Evolutionary conservation across 1,140 invertebrate species (phyloP), one percentile per base, ranked within the genome.

Genomic region (Dufourea novaeangliae): DNA sequence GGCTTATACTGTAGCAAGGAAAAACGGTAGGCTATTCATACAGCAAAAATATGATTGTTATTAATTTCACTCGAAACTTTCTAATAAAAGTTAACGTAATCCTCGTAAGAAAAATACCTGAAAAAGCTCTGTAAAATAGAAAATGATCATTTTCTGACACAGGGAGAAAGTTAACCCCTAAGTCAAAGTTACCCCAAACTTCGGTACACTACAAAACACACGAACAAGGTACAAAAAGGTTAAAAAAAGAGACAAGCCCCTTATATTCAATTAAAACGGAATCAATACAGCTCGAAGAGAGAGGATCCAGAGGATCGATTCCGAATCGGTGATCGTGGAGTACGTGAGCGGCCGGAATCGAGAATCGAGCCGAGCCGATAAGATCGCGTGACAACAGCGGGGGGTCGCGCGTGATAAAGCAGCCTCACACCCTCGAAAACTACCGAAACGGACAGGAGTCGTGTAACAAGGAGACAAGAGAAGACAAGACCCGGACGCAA

Each of bases 321-420:
- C n/a, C 39, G 39, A n/a, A 62, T 32, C 72, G 50, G 10, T 2
- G 73, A 68, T 68, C 59, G 46, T 10, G 54, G 4, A 20, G 14
- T 17, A 39, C 67, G 54, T 54, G 70, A 63, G 44, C 59, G 25
- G 32, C 17, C 25, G 59, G 25, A 41, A 61, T 68, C 66, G 64
- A 37, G 46, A 39, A 70, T 68, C 20, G 37, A 56, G 37, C 46
- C 17, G 52, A 14, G 14, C 29, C 41, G 88, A 90, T 89, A 88
- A 81, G 81, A 89, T 89, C 88, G 75, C 87, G 83, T 88, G 88
- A 89, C 88, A 85, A 68, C 81, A 72, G 64, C 86, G 83, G 85
- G 87, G 82, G 83, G 87, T 85, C 87, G 72, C 54, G 61, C 67
- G 59, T 85, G 78, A 85, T 85, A 84, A 78, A 79, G 73, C 73